phyloP scores from a whole-genome alignment of 2,797 vertebrate genomes.

The Eulemur rubriventer region DNA sequence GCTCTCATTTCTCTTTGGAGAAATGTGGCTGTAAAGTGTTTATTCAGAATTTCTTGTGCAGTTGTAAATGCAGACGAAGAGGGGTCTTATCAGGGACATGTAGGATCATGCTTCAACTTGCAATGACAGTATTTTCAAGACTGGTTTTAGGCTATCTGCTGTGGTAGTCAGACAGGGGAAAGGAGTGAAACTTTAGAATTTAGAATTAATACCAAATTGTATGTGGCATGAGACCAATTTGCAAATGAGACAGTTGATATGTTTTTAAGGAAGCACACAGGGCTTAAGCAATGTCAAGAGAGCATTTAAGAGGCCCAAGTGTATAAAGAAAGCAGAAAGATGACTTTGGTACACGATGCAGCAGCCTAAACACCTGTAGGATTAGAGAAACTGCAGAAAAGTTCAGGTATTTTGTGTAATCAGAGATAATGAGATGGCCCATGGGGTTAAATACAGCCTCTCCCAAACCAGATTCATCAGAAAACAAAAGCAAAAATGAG shows the following conservation, averaged over 20 bases:
- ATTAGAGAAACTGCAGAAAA: neutral
- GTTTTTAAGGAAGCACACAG: neutral
- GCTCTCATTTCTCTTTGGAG: neutral
- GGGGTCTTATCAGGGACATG: accelerated
- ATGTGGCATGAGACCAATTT: neutral
- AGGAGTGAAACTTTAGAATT: neutral
- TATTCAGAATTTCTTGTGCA: neutral
- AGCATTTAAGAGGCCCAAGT: neutral
- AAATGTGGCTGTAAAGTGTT: neutral
- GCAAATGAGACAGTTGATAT: neutral
- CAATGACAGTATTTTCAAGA: neutral
- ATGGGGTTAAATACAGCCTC: neutral
- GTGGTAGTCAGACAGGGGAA: neutral
- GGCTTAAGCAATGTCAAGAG: neutral
- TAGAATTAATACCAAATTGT: neutral
- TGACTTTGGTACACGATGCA: accelerated
- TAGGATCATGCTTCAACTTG: neutral
- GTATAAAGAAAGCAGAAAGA: neutral
- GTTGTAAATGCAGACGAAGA: neutral
- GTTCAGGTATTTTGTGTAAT: neutral
- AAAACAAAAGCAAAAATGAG: neutral
- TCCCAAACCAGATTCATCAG: neutral
- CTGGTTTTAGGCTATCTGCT: neutral
- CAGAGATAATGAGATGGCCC: neutral
- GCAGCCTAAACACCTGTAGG: accelerated